A percentile compares a stretch with the other conserved stretches of the same genome.
Evolutionary conservation across 2,888 invertebrate species (phyloP).

Genomic region (Ophion obscuratus): DNA sequence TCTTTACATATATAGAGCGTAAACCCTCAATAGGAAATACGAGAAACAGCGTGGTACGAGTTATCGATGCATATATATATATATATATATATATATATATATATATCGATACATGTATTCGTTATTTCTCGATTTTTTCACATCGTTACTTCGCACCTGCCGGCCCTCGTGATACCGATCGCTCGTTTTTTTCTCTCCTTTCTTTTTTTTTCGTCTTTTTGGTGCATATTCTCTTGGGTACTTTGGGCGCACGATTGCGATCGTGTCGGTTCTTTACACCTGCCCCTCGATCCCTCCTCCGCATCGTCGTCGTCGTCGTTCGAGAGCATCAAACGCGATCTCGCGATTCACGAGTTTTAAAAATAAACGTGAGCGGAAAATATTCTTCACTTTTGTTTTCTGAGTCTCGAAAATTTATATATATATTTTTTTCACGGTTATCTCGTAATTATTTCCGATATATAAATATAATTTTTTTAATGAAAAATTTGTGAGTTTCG

Average conservation of each 20-base stretch:
- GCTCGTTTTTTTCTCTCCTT: neutral
- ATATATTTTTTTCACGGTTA: too few species aligned
- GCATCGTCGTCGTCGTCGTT: neutral
- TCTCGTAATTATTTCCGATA: too few species aligned
- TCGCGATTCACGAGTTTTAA: neutral
- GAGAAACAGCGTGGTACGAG: conserved; percentile 21
- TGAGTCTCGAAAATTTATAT: too few species aligned
- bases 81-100: neutral
- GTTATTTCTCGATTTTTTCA: conserved; percentile 3
- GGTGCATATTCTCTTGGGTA: conserved; percentile 23
- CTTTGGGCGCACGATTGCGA: conserved; percentile 4
- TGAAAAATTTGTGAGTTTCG: too few species aligned
- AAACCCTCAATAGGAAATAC: neutral
- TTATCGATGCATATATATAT: conserved; percentile 1
- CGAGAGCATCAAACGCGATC: neutral
- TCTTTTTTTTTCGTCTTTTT: conserved; percentile 9
- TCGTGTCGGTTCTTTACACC: neutral
- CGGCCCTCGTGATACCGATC: conserved; percentile 9
- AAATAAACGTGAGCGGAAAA: neutral
- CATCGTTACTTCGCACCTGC: conserved; percentile 59
- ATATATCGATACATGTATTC: neutral
- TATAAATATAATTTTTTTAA: too few species aligned
- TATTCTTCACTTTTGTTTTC: too few species aligned
- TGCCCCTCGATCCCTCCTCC: neutral
- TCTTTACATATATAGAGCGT: conserved; percentile 1